phyloP scores from a whole-genome alignment of 1,140 invertebrate genomes.

The Brachionus paranguensis region DNA sequence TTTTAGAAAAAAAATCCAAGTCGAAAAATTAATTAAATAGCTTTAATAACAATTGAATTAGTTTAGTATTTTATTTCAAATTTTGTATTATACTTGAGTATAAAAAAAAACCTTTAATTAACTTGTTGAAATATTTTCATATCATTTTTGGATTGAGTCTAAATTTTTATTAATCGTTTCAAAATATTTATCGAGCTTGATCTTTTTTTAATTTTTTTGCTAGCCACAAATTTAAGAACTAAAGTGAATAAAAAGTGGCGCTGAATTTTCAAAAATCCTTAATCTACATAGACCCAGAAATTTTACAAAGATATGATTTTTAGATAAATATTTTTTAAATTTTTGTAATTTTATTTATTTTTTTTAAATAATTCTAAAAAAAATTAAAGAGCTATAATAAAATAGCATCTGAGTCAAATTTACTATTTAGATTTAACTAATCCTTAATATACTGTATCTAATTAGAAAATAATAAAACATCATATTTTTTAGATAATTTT shows the following conservation, averaged over 20 bases:
- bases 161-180: not conserved
- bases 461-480: no score
- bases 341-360: no score
- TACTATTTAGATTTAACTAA: no score
- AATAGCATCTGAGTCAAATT: no score
- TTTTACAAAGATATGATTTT: not conserved
- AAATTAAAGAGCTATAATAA: no score
- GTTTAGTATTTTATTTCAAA: not conserved
- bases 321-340: not conserved
- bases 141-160: not conserved
- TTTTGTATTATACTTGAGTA: not conserved
- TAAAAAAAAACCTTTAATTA: not conserved
- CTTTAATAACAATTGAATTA: not conserved
- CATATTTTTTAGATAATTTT: no score
- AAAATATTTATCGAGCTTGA: not conserved
- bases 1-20: not conserved
- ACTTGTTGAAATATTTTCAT: conserved; percentile 1
- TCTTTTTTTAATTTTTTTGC: not conserved
- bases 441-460: no score
- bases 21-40: not conserved
- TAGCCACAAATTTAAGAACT: no score
- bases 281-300: not conserved
- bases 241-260: no score
- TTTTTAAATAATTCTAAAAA: no score
- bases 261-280: no score